Conservation (phyloP, 2,888 invertebrate genomes). For the Agelastica alni region DNA sequence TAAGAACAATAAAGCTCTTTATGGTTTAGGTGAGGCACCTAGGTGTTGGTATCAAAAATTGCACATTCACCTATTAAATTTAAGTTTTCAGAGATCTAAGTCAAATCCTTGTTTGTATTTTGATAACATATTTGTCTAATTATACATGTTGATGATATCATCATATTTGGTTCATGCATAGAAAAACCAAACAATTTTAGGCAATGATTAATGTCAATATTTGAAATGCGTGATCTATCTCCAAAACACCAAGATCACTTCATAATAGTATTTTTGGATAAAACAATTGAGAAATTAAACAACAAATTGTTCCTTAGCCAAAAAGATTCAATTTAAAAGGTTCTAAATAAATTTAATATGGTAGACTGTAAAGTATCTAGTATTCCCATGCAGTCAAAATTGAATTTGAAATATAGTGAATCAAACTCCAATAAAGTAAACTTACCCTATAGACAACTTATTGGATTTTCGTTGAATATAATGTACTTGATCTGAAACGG, state of each 20-base stretch:
- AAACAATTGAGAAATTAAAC: background rate
- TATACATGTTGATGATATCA: slow-evolving; percentile 1
- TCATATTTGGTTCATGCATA: background rate
- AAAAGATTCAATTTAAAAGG: no score
- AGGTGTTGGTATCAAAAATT: no score
- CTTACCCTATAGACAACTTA: no score
- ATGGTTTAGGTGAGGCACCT: no score
- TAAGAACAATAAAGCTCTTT: slow-evolving; percentile 20
- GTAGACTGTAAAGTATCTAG: background rate
- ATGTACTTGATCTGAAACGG: no score
- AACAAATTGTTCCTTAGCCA: background rate
- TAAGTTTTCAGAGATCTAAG: slow-evolving; percentile 5
- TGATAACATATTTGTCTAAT: background rate
- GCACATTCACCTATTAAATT: background rate
- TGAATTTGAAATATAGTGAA: no score
- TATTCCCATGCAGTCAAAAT: no score
- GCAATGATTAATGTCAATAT: slow-evolving; percentile 4
- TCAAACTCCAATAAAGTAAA: no score
- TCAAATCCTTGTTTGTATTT: slow-evolving; percentile 8
- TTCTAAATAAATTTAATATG: no score
- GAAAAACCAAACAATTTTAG: background rate
- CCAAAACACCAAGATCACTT: background rate
- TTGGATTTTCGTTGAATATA: no score
- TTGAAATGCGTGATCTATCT: no score
- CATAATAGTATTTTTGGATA: background rate